Conservation (phyloP, 2,797 vertebrate species). For the Cryptoprocta ferox region DNA sequence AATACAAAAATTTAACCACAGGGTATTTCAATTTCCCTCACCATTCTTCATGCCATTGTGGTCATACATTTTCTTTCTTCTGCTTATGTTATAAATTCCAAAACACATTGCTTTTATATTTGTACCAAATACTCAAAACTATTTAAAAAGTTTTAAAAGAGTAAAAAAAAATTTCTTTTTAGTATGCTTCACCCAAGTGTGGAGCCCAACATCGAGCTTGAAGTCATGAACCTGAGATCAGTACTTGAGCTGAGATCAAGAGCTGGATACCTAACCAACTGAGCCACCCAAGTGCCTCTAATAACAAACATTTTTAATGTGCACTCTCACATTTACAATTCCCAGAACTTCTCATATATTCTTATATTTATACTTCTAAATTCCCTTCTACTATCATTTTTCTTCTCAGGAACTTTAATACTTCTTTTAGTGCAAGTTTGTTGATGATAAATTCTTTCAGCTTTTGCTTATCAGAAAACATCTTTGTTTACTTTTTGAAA, state of each 20-base stretch:
- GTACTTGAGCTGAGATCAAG: too few species aligned
- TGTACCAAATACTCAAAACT: background rate
- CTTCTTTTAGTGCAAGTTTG: background rate
- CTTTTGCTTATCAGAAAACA: background rate
- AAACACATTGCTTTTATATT: background rate
- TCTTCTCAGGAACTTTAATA: background rate
- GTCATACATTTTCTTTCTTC: background rate
- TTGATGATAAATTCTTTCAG: background rate
- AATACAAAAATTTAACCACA: background rate
- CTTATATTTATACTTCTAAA: background rate
- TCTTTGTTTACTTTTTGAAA: background rate
- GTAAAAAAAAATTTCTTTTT: background rate
- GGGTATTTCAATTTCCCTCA: background rate
- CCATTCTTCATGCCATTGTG: background rate
- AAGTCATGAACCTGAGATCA: too few species aligned
- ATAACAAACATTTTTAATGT: too few species aligned
- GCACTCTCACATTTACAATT: background rate
- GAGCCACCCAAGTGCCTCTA: too few species aligned
- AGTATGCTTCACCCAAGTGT: too few species aligned
- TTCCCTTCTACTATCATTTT: background rate
- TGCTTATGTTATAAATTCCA: background rate
- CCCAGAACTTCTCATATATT: background rate
- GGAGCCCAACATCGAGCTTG: too few species aligned
- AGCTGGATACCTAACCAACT: too few species aligned
- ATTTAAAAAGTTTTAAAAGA: background rate